Percentiles rank a stretch among this genome's conserved stretches.
phyloP scores from a whole-genome alignment of 2,797 vertebrate genomes.

The Anomalospiza imberbis region DNA sequence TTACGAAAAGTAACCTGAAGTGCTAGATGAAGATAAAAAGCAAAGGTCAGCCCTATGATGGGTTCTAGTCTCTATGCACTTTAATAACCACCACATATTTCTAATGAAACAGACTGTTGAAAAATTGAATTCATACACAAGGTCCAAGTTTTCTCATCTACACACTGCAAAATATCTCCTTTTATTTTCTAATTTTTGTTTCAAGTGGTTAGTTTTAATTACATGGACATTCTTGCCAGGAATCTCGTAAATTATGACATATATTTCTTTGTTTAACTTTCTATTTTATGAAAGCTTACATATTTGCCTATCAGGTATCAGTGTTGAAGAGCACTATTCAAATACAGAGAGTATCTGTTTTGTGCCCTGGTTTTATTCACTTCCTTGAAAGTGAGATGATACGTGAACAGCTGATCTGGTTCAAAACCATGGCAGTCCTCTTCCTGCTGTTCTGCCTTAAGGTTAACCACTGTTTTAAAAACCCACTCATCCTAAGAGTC shows the following conservation, averaged over 20 bases:
- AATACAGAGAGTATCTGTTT: background rate
- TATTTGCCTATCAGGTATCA: background rate
- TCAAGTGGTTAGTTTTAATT: background rate
- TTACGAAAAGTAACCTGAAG: background rate
- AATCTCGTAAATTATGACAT: background rate
- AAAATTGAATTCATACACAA: background rate
- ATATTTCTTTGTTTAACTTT: background rate
- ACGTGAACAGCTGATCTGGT: background rate
- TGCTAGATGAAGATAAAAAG: background rate
- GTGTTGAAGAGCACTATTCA: background rate
- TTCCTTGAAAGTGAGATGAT: background rate
- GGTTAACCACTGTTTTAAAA: background rate
- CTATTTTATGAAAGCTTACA: background rate
- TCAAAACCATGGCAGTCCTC: background rate
- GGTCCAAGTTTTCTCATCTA: background rate
- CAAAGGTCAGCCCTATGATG: background rate
- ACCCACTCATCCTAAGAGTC: background rate
- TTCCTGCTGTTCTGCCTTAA: background rate
- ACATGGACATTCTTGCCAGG: background rate
- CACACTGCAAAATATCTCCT: background rate
- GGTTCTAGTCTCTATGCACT: background rate
- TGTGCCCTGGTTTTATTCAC: background rate
- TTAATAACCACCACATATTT: background rate
- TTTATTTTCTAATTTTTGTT: background rate
- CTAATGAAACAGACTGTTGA: background rate